Percentiles rank a stretch among this genome's conserved stretches.
Conservation (phyloP, 2,888 invertebrate species). For the Endomychus coccineus region DNA sequence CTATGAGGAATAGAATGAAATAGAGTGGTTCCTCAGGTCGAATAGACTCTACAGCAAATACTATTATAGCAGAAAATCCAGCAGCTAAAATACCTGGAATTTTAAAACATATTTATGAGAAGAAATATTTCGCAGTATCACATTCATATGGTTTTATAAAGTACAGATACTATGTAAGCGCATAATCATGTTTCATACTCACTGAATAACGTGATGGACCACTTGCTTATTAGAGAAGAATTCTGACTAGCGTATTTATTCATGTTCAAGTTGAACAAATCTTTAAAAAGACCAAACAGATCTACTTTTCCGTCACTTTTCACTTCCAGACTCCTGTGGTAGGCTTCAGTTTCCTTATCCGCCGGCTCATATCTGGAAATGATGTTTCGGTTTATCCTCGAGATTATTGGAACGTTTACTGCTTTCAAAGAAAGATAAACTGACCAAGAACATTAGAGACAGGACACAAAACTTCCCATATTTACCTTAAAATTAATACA, state of each 20-base stretch:
- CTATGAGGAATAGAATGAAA: slow-evolving; percentile 37
- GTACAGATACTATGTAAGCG: slow-evolving; percentile 19
- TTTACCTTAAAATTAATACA: slow-evolving; percentile 76
- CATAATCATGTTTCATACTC: too few relatives aligned
- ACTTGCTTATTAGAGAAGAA: slow-evolving; percentile 59
- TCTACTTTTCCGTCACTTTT: slow-evolving; percentile 25
- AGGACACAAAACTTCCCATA: too few relatives aligned
- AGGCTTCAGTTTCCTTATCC: slow-evolving; percentile 16
- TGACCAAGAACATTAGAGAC: too few relatives aligned
- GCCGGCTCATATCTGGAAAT: slow-evolving; percentile 28
- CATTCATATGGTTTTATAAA: slow-evolving; percentile 10
- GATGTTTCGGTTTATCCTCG: too few relatives aligned
- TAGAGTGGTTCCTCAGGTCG: slow-evolving; percentile 36
- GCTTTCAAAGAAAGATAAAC: too few relatives aligned
- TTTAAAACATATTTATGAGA: slow-evolving; percentile 11
- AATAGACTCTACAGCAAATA: slow-evolving; percentile 3
- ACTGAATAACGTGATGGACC: slow-evolving; percentile 52
- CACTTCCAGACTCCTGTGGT: slow-evolving; percentile 3
- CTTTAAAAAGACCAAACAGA: slow-evolving; percentile 35
- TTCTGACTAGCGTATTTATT: slow-evolving; percentile 58
- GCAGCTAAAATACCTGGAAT: slow-evolving; percentile 51
- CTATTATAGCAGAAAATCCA: slow-evolving; percentile 47
- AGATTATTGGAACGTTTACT: too few relatives aligned
- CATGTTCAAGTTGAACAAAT: slow-evolving; percentile 64
- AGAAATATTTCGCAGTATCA: slow-evolving; percentile 31